These are phyloP conservation scores for Netelia inedita DNA, from an alignment of 2,888 invertebrate genomes.

Conservation along the genomic window DNA sequence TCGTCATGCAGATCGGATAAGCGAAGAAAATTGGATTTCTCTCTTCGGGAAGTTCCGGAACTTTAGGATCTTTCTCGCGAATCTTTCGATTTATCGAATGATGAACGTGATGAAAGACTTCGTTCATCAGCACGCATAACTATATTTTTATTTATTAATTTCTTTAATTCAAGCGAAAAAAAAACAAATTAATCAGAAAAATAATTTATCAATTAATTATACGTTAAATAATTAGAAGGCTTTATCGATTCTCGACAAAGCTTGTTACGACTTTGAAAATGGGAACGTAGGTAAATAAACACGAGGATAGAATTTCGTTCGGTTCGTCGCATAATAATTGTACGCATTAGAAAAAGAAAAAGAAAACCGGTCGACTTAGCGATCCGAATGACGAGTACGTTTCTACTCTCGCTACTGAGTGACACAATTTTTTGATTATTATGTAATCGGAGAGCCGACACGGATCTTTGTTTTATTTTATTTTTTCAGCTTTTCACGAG, in stretches of 20 bases:
- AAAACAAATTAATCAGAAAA: conserved; percentile 14
- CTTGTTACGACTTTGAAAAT: conserved; percentile 24
- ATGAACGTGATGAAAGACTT: conserved; percentile 79
- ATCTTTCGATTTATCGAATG: conserved; percentile 71
- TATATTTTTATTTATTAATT: conserved; percentile 44
- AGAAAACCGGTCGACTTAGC: conserved; percentile 7
- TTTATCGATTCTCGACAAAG: not conserved
- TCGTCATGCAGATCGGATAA: conserved; percentile 77
- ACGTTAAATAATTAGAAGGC: not conserved
- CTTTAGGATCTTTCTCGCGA: conserved; percentile 65
- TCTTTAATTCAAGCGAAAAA: not conserved
- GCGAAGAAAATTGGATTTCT: conserved; percentile 77
- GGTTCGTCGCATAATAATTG: not conserved
- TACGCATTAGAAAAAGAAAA: not conserved
- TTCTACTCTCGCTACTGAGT: conserved; percentile 2
- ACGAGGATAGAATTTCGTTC: conserved; percentile 6
- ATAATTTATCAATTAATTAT: not conserved
- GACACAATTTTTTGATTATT: conserved; percentile 66
- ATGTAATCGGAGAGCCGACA: conserved; percentile 67
- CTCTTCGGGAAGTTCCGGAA: conserved; percentile 79
- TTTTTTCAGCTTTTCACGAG: conserved; percentile 46
- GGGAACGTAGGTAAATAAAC: conserved; percentile 25
- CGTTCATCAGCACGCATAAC: conserved; percentile 69
- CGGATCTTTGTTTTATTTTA: conserved; percentile 19
- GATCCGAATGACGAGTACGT: conserved; percentile 47